A percentile compares a stretch with the other conserved stretches of the same genome.
Evolutionary conservation across 2,797 vertebrate genomes (phyloP).

Genomic region (Lophius americanus): DNA sequence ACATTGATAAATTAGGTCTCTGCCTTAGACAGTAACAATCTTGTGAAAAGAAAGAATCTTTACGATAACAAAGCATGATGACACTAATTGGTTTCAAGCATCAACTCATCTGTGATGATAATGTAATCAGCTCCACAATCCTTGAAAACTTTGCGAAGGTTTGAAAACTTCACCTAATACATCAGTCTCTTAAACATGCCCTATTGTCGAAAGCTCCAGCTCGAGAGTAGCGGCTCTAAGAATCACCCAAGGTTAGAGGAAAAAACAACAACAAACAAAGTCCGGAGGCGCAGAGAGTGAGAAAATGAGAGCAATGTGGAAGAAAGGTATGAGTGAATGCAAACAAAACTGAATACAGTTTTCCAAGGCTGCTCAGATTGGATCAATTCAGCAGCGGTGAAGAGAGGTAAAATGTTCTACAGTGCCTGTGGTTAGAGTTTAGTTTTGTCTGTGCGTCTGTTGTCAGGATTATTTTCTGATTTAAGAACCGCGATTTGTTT

Average conservation of each 20-base stretch:
- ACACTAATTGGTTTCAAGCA: constrained; percentile 11
- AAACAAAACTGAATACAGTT: constrained; percentile 54
- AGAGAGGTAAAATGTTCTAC: constrained; percentile 46
- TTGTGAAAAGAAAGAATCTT: not conserved
- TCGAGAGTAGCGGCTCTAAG: constrained; percentile 38
- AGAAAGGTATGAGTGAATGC: constrained; percentile 47
- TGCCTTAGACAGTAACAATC: not conserved
- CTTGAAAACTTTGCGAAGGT: constrained; percentile 63
- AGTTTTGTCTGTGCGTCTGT: constrained; percentile 21
- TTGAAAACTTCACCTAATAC: constrained; percentile 56
- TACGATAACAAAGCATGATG: constrained; percentile 2
- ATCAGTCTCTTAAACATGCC: constrained; percentile 28
- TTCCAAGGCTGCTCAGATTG: constrained; percentile 68
- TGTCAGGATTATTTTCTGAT: constrained; percentile 37
- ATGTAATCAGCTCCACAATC: constrained; percentile 28
- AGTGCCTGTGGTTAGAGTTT: constrained; percentile 10
- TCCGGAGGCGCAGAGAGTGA: constrained; percentile 34
- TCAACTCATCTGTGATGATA: not conserved
- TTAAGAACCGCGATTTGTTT: too few relatives aligned
- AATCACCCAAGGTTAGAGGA: constrained; percentile 52
- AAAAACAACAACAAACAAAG: constrained; percentile 5
- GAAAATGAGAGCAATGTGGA: constrained; percentile 27
- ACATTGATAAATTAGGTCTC: too few relatives aligned
- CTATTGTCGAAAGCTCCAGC: constrained; percentile 42
- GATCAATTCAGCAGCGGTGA: constrained; percentile 58